Conservation (phyloP, 2,888 invertebrate species). For the Polydrusus pterygomalis region DNA sequence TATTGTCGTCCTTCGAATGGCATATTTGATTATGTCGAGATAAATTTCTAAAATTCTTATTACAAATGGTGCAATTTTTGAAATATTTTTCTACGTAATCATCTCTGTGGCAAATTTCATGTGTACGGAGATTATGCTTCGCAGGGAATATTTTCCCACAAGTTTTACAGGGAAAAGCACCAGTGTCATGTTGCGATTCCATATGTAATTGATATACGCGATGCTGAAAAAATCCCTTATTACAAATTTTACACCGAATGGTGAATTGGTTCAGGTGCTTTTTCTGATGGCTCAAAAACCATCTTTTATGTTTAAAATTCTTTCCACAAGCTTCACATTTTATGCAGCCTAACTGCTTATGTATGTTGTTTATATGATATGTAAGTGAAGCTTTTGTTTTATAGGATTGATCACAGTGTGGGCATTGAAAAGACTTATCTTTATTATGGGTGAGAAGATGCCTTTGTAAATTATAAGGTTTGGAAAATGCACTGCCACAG, state of each 20-base stretch:
- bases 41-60: constrained; percentile 15
- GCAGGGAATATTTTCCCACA: constrained; percentile 74
- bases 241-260: constrained; percentile 27
- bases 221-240: constrained; percentile 19
- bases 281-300: not conserved
- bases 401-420: no score
- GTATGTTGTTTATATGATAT: no score
- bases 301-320: constrained; percentile 1
- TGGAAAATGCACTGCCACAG: no score
- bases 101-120: no score
- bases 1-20: constrained; percentile 50
- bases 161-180: constrained; percentile 68
- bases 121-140: no score
- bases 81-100: not conserved
- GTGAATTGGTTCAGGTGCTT: not conserved
- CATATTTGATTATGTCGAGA: not conserved
- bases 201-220: constrained; percentile 23
- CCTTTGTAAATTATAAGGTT: no score
- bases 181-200: constrained; percentile 10
- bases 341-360: not conserved
- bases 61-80: constrained; percentile 14
- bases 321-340: constrained; percentile 26
- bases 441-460: no score
- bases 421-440: no score
- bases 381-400: no score